Evolutionary conservation across 2,113 vertebrate genomes (phyloP).

Genomic region (Thinocorus orbignyianus): DNA sequence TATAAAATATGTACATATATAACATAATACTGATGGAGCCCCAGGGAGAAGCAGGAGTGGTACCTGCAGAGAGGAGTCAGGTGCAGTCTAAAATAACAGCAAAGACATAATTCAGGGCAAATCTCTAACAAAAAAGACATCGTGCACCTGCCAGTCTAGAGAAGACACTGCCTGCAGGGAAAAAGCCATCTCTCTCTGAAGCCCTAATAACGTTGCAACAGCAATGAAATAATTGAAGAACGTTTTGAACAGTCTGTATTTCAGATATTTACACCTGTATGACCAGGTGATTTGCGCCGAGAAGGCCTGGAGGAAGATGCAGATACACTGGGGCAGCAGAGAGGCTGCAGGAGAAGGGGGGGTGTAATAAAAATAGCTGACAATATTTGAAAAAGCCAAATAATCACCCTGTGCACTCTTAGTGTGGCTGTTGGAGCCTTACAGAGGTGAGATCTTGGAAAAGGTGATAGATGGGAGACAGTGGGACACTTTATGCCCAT

Average conservation of each 20-base stretch:
- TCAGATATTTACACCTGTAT: fast-evolving
- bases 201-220: background rate
- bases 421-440: background rate
- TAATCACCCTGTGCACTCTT: background rate
- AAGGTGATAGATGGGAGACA: background rate
- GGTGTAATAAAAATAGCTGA: background rate
- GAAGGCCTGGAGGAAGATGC: background rate
- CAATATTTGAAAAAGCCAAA: background rate
- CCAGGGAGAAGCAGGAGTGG: background rate
- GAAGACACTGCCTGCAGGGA: background rate
- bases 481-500: background rate
- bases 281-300: background rate
- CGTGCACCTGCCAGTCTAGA: background rate
- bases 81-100: background rate
- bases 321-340: background rate
- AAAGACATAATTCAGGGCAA: background rate
- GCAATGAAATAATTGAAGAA: background rate
- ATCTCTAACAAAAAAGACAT: background rate
- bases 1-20: no score
- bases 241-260: background rate
- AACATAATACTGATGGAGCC: background rate
- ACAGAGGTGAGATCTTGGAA: fast-evolving
- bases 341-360: background rate
- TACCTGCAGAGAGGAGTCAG: background rate
- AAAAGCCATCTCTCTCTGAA: background rate